Percentiles rank a stretch among this genome's conserved stretches.
Conservation (phyloP, 2,797 vertebrate species). For the Xiphophorus birchmanni region DNA sequence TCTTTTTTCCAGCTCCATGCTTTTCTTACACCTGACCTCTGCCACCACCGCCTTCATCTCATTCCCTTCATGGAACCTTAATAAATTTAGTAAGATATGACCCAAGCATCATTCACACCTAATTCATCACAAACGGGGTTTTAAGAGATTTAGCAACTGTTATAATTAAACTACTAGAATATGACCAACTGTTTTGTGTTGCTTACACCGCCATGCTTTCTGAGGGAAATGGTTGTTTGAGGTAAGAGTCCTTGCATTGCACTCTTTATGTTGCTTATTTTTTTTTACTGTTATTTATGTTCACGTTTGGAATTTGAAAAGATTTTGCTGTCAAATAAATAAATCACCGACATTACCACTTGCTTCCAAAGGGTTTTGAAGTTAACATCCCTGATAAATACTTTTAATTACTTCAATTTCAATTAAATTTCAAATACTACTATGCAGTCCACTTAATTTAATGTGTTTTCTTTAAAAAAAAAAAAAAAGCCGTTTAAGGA, state of each 20-base stretch:
- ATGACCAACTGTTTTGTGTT: slow-evolving; percentile 67
- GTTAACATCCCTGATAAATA: neutral
- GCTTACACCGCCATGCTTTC: slow-evolving; percentile 72
- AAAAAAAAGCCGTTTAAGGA: neutral
- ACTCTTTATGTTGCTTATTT: slow-evolving; percentile 11
- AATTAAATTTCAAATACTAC: neutral
- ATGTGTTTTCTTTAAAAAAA: neutral
- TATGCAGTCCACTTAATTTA: neutral
- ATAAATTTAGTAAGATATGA: slow-evolving; percentile 40
- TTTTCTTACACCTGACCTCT: slow-evolving; percentile 32
- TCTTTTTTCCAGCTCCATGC: slow-evolving; percentile 65
- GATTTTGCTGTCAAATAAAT: neutral
- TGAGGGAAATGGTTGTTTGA: slow-evolving; percentile 73
- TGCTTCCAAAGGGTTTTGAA: neutral
- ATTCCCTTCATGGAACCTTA: slow-evolving; percentile 40
- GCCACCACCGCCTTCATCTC: slow-evolving; percentile 49
- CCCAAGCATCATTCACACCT: neutral
- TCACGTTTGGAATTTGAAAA: neutral
- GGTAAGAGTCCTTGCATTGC: slow-evolving; percentile 71
- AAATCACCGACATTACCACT: neutral
- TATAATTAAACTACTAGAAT: slow-evolving; percentile 16
- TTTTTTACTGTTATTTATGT: neutral
- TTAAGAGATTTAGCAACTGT: slow-evolving; percentile 13
- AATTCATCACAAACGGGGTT: slow-evolving; percentile 1
- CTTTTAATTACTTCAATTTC: neutral